These are phyloP conservation scores for Trissolcus brochymenae DNA, from an alignment of 2,888 invertebrate species.

Conservation along the genomic window DNA sequence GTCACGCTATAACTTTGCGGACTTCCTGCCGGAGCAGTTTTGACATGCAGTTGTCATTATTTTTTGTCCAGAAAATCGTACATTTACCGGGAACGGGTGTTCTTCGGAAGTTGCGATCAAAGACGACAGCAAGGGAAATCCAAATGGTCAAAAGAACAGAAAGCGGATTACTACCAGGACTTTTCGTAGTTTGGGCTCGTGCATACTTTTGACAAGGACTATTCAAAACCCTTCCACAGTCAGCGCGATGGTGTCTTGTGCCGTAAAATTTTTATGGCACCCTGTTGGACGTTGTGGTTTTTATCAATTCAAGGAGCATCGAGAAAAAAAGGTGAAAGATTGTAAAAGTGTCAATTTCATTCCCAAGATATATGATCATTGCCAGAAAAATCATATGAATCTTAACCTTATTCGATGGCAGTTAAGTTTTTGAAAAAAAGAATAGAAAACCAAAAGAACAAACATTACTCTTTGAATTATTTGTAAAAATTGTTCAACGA, in stretches of 20 bases:
- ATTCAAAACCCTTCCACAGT: slow-evolving; percentile 62
- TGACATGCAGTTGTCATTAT: slow-evolving; percentile 50
- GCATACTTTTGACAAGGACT: slow-evolving; percentile 51
- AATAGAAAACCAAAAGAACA: background rate
- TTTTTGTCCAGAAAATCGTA: slow-evolving; percentile 48
- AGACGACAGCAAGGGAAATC: slow-evolving; percentile 57
- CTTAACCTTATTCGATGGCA: background rate
- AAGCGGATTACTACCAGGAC: slow-evolving; percentile 61
- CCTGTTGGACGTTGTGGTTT: slow-evolving; percentile 65
- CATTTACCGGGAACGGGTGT: slow-evolving; percentile 48
- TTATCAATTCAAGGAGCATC: slow-evolving; percentile 58
- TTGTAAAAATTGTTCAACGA: no score
- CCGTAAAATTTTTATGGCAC: slow-evolving; percentile 66
- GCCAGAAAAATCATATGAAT: background rate
- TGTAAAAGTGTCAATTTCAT: slow-evolving; percentile 41
- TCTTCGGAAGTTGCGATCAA: slow-evolving; percentile 51
- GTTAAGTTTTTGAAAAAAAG: background rate
- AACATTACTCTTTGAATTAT: no score
- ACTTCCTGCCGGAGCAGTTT: slow-evolving; percentile 50
- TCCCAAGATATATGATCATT: background rate
- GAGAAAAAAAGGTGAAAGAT: slow-evolving; percentile 54
- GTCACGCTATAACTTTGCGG: slow-evolving; percentile 46
- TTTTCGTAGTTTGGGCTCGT: slow-evolving; percentile 59
- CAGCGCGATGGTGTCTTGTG: slow-evolving; percentile 55
- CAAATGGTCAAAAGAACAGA: slow-evolving; percentile 59